These are phyloP conservation scores for Gadus macrocephalus DNA, from an alignment of 2,113 vertebrate species.

Conservation along the genomic window DNA sequence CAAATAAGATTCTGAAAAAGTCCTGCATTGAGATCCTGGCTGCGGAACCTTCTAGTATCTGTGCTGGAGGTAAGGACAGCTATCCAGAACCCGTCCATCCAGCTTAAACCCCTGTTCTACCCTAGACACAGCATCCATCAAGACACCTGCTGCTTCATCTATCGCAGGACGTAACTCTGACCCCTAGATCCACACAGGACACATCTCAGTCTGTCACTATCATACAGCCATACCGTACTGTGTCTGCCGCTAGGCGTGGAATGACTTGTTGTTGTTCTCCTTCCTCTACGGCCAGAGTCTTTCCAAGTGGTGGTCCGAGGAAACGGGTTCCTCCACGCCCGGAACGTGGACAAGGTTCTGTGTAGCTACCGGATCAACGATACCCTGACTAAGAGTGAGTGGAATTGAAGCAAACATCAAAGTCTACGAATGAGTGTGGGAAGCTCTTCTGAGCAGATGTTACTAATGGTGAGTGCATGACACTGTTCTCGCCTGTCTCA, in stretches of 20 bases:
- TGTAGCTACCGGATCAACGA: slow-evolving; percentile 97
- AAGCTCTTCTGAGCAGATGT: too few relatives aligned
- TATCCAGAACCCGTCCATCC: background rate
- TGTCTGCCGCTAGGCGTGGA: background rate
- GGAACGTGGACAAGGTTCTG: slow-evolving; percentile 89
- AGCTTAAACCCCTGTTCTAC: background rate
- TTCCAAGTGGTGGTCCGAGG: slow-evolving; percentile 95
- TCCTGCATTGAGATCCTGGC: slow-evolving; percentile 98
- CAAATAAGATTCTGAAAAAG: slow-evolving; percentile 88
- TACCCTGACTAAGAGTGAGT: slow-evolving; percentile 89
- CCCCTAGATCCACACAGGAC: background rate
- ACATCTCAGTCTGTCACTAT: background rate
- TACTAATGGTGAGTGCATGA: too few relatives aligned
- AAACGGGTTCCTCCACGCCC: slow-evolving; percentile 90
- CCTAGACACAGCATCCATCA: background rate
- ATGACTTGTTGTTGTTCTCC: slow-evolving; percentile 3
- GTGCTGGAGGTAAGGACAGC: slow-evolving; percentile 87
- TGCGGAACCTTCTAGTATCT: slow-evolving; percentile 95
- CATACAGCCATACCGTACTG: background rate
- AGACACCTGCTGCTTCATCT: background rate
- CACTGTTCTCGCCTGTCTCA: background rate
- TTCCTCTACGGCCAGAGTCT: slow-evolving; percentile 72
- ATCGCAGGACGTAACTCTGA: background rate
- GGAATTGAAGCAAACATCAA: background rate
- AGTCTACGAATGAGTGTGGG: too few relatives aligned